Evolutionary conservation across 2,113 vertebrate species (phyloP).

Genomic region (Alouatta palliata): DNA sequence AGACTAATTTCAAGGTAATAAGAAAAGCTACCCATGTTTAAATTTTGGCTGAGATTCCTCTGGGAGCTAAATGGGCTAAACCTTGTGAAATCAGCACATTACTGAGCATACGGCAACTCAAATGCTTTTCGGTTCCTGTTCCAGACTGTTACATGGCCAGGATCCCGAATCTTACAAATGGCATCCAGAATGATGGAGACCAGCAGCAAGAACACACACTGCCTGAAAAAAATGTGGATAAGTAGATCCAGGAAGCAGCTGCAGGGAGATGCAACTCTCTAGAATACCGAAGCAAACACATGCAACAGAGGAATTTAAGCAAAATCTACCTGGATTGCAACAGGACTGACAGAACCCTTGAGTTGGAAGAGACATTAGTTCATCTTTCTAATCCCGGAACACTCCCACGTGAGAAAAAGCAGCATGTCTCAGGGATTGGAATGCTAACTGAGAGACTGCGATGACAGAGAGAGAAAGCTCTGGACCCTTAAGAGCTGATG

Average conservation of each 20-base stretch:
- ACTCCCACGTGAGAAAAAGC: not conserved
- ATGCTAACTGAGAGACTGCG: not conserved
- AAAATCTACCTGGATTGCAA: not conserved
- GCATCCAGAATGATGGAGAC: not conserved
- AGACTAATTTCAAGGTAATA: constrained; percentile 77
- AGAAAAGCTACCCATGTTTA: constrained; percentile 62
- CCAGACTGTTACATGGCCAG: not conserved
- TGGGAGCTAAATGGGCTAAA: constrained; percentile 42
- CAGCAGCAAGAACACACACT: not conserved
- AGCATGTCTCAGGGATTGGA: not conserved
- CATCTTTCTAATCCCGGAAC: not conserved
- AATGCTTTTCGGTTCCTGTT: not conserved
- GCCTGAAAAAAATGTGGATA: not conserved
- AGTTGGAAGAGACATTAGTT: not conserved
- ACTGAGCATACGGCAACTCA: not conserved
- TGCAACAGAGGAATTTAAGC: not conserved
- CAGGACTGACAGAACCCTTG: not conserved
- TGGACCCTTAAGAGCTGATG: not conserved
- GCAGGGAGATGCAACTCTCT: not conserved
- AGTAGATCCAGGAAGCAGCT: not conserved
- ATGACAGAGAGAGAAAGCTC: not conserved
- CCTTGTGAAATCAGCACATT: constrained; percentile 30
- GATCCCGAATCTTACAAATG: not conserved
- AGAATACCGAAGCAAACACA: not conserved
- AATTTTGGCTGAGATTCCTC: constrained; percentile 60